Percentiles rank a stretch among this genome's conserved stretches.
phyloP scores from a whole-genome alignment of 2,113 vertebrate genomes.

The Tupaia chinensis region DNA sequence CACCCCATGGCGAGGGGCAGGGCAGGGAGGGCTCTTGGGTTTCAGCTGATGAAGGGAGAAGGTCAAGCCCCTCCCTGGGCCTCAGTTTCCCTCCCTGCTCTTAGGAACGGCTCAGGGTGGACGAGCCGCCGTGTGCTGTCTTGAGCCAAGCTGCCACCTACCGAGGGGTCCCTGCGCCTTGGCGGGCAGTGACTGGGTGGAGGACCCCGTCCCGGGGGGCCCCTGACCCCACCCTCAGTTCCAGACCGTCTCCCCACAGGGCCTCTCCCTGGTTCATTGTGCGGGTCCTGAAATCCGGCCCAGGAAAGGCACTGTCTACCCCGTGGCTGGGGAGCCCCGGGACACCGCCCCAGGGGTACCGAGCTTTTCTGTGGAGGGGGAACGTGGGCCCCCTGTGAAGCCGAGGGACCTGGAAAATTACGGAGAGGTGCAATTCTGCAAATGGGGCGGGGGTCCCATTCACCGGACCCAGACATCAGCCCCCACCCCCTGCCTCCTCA shows the following conservation, averaged over 20 bases:
- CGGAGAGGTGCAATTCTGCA: background rate
- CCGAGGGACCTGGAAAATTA: background rate
- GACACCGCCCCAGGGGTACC: background rate
- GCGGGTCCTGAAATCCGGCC: background rate
- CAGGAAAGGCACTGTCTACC: background rate
- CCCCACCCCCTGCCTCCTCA: background rate
- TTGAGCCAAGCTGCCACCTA: background rate
- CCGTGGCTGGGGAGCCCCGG: background rate
- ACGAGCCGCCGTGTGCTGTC: accelerated
- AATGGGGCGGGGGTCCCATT: background rate
- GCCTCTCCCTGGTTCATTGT: no score
- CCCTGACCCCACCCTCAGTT: background rate
- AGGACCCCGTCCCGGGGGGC: background rate
- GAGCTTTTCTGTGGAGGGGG: background rate
- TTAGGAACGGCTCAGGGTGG: background rate
- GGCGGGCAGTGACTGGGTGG: background rate
- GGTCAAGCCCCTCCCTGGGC: background rate
- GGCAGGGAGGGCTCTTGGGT: background rate
- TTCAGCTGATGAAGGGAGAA: background rate
- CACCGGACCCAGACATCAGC: no score
- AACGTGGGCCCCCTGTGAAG: background rate
- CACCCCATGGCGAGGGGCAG: no score
- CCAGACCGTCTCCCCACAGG: background rate
- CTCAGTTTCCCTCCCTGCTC: slow-evolving; percentile 39
- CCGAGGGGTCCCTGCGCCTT: background rate